Base-by-base conservation (phyloP, 2,888 invertebrate species). In the Caenorhabditis imperialis region DNA sequence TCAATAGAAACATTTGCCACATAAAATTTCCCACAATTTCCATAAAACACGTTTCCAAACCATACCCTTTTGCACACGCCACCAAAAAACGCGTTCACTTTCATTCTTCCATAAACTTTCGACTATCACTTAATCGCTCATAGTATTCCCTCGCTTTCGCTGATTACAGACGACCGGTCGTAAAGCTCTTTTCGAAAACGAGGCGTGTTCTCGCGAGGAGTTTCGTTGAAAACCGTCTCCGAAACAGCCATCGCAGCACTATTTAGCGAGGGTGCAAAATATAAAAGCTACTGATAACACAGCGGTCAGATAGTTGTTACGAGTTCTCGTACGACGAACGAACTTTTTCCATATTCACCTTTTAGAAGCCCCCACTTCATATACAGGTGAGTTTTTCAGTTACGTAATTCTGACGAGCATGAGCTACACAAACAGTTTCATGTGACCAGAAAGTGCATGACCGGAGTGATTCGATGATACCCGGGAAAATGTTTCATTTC, bases 221-320 rank as follows among this genome's bases (percentile, higher is more conserved):
- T 67, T 67, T 67, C 67, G 67, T 67, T 67, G 67, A 67, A 67
- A 67, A 65, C 48, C 47, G 20, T 47, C 65, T 65, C n/a, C 57
- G 57, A 57, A 67, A 67, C 51, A 37, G 67, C 57, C 18, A 27
- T 51, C 51, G 42, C 57, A 67, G 67, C 67, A 58, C 51, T 67
- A 67, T 67, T 67, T 67, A 67, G 57, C 48, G 70, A 35, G 50
- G 55, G 61, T 55, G 55, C 70, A 71, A 71, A 71, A 71, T 61
- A 71, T 60, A 48, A 61, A 61, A 60, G 53, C 58, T 70, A 63
- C 63, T 72, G 71, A 72, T 72, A 72, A 72, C 71, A 38, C 22
- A 47, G 37, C 60, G 33, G 60, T 72, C 47, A 63, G 58, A 72
- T 58, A 63, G 71, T 60, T 58, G 55, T 57, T 62, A 44, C 62